Evolutionary conservation across 2,888 invertebrate genomes (phyloP).

Genomic region (Timandra comae): DNA sequence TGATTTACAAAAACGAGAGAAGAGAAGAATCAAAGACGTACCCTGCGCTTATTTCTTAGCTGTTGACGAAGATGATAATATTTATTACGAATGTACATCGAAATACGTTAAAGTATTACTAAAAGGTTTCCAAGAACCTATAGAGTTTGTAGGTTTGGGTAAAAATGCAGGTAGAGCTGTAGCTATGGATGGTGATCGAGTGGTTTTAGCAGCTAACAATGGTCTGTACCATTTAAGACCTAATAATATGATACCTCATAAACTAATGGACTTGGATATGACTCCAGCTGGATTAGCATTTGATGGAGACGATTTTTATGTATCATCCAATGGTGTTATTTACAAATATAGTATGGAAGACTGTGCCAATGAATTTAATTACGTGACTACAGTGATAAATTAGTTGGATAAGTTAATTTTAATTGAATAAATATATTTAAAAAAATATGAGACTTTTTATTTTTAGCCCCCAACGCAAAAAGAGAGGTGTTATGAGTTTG

Average conservation of each 20-base stretch:
- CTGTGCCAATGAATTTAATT: slow-evolving; percentile 22
- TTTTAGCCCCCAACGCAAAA: too few relatives aligned
- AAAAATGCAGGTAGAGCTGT: slow-evolving; percentile 61
- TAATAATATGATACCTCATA: slow-evolving; percentile 55
- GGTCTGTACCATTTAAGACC: slow-evolving; percentile 54
- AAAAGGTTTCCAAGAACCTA: slow-evolving; percentile 59
- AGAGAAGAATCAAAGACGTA: slow-evolving; percentile 44
- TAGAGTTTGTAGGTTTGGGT: slow-evolving; percentile 59
- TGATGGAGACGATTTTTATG: slow-evolving; percentile 39
- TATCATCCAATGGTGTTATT: slow-evolving; percentile 54
- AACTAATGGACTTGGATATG: slow-evolving; percentile 58
- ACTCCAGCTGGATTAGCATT: slow-evolving; percentile 55
- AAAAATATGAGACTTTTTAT: too few relatives aligned
- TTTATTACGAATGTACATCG: slow-evolving; percentile 65
- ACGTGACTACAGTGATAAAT: too few relatives aligned
- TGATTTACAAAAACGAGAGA: slow-evolving; percentile 49
- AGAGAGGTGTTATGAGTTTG: too few relatives aligned
- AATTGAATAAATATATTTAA: too few relatives aligned
- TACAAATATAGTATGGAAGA: slow-evolving; percentile 45
- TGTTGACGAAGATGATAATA: slow-evolving; percentile 52
- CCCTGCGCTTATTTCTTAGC: slow-evolving; percentile 63
- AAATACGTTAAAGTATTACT: slow-evolving; percentile 62
- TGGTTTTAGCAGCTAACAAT: slow-evolving; percentile 56
- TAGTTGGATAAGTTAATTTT: too few relatives aligned
- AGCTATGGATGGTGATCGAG: slow-evolving; percentile 40